phyloP scores from a whole-genome alignment of 2,113 vertebrate genomes.

The Semicossyphus pulcher region DNA sequence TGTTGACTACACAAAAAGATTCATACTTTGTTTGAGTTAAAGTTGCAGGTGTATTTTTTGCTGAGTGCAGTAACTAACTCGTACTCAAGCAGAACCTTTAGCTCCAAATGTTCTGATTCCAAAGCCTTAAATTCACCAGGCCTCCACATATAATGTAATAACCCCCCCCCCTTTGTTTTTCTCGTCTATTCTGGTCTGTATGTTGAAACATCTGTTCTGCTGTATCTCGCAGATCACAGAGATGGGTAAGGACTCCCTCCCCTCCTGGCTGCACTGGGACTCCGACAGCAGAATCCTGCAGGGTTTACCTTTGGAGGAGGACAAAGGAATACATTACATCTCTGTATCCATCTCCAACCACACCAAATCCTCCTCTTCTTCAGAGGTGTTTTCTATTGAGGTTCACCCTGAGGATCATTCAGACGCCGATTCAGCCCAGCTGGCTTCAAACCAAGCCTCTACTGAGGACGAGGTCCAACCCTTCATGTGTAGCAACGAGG shows the following conservation, averaged over 20 bases:
- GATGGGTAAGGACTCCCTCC: slow-evolving; percentile 89
- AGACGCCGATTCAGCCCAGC: slow-evolving; percentile 85
- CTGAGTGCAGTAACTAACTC: too few relatives aligned
- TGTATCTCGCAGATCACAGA: slow-evolving; percentile 86
- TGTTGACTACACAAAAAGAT: too few relatives aligned
- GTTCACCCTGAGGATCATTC: slow-evolving; percentile 94
- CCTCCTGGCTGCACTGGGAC: slow-evolving; percentile 95
- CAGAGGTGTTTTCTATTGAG: slow-evolving; percentile 93
- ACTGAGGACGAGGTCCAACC: slow-evolving; percentile 73
- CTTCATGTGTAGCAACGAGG: slow-evolving; percentile 87
- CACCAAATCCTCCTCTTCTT: slow-evolving; percentile 70
- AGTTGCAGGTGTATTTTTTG: too few relatives aligned
- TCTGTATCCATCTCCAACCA: slow-evolving; percentile 85
- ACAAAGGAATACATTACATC: slow-evolving; percentile 95
- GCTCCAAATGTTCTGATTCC: too few relatives aligned
- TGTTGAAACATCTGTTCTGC: too few relatives aligned
- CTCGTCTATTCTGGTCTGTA: too few relatives aligned
- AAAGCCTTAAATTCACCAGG: too few relatives aligned
- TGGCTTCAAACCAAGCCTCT: slow-evolving; percentile 73
- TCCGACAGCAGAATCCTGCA: slow-evolving; percentile 82
- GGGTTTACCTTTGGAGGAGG: slow-evolving; percentile 93
- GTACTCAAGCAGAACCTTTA: too few relatives aligned
- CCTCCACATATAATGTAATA: too few relatives aligned
- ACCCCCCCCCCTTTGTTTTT: too few relatives aligned
- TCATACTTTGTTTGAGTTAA: too few relatives aligned